These are phyloP conservation scores for Phyllotreta striolata DNA, from an alignment of 2,888 invertebrate species.

Conservation along the genomic window DNA sequence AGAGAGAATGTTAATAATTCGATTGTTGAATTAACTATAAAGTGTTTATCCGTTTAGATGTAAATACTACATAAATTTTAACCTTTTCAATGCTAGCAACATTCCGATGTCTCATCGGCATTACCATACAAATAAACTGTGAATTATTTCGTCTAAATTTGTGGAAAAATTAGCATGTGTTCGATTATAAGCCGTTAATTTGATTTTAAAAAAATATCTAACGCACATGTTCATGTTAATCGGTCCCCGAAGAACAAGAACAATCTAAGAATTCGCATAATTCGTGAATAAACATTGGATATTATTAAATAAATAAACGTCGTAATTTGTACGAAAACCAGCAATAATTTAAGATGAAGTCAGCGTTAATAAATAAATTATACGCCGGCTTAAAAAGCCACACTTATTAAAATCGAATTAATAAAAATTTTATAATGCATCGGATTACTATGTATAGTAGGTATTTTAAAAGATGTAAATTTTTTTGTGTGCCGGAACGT, in stretches of 20 bases:
- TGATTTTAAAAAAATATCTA: too few species aligned
- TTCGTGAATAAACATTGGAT: slow-evolving; percentile 4
- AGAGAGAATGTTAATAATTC: too few species aligned
- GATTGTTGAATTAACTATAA: too few species aligned
- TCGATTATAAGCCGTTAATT: too few species aligned
- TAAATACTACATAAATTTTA: background rate
- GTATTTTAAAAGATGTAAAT: too few species aligned
- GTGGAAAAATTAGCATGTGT: background rate
- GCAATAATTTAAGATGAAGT: slow-evolving; percentile 13
- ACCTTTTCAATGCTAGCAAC: slow-evolving; percentile 18
- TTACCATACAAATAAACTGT: slow-evolving; percentile 11
- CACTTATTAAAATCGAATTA: slow-evolving; percentile 11
- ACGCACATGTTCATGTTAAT: too few species aligned
- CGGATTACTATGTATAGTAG: too few species aligned
- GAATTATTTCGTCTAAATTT: slow-evolving; percentile 14
- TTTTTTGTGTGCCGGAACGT: too few species aligned
- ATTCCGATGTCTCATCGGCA: slow-evolving; percentile 6
- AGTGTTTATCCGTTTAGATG: too few species aligned
- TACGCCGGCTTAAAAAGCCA: slow-evolving; percentile 10
- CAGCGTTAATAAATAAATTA: slow-evolving; percentile 13
- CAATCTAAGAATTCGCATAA: background rate
- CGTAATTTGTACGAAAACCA: background rate
- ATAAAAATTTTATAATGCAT: slow-evolving; percentile 8
- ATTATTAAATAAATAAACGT: background rate
- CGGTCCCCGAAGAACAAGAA: too few species aligned